Base-by-base conservation (phyloP, 2,888 invertebrate genomes). In the Drosophila neonasuta region DNA sequence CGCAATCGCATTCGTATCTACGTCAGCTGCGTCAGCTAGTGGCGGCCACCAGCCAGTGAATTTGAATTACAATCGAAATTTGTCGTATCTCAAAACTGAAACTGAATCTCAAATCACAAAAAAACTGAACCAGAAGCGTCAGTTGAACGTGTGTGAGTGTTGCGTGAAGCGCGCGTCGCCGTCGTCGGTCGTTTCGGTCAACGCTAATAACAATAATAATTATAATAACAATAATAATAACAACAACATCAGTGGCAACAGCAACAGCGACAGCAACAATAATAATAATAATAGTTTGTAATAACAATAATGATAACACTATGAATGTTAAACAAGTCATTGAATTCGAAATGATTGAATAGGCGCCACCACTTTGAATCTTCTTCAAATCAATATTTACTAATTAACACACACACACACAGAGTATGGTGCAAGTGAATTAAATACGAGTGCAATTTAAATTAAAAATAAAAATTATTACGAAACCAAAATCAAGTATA, bases 181-280 rank as follows among this genome's bases (percentile, higher is more conserved):
- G 74, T 80, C 84, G 82, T 70, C 82, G 82, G 76, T 77, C 67
- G 75, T 62, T 63, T 74, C 79, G 78, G 79, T 82, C 86, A 81
- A 50, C 66, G 67, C 59, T 57, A 75, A 72, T 68, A 71, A 60
- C 63, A 75, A 69, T 54, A 59, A 63, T 49, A 74, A 74, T 57
- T 71, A 66, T 69, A 74, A 54, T 62, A 71, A 74, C 70, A 72
- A 68, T 70, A 59, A 71, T 71, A 70, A 64, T 65, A 64, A 80
- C 68, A 71, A 71, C 20, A 20, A 20, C 73, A 66, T 78, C 45
- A 61, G 73, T 68, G 69, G 70, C 51, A 66, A 70, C 39, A 39
- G 8, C 39, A 39, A 20, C 39, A 13, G 13, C 42, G 59, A 54
- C 34, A 65, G 8, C 4, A 62, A 72, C 68, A 69, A 71, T 50